Evolutionary conservation across 2,888 invertebrate genomes (phyloP).

Genomic region (Anodontia alba): DNA sequence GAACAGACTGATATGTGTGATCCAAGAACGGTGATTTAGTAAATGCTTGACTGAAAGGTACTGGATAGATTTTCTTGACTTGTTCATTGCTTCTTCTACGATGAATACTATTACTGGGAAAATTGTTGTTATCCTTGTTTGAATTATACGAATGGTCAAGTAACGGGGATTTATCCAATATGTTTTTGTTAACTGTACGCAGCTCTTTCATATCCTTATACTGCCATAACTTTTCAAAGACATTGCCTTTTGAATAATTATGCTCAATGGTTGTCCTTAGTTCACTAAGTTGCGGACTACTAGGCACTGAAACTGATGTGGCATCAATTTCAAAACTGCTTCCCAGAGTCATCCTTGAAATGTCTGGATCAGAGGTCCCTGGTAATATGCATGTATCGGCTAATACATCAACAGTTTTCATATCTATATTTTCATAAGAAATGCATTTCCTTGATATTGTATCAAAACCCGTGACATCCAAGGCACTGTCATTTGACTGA

Average conservation of each 20-base stretch:
- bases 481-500: slow-evolving; percentile 59
- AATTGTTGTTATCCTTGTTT: neutral
- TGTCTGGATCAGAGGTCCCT: slow-evolving; percentile 57
- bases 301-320: slow-evolving; percentile 19
- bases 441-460: slow-evolving; percentile 54
- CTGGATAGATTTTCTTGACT: slow-evolving; percentile 9
- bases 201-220: neutral
- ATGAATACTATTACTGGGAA: slow-evolving; percentile 19
- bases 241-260: slow-evolving; percentile 16
- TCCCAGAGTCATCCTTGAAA: slow-evolving; percentile 52
- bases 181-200: neutral
- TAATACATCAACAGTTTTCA: slow-evolving; percentile 55
- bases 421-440: slow-evolving; percentile 52
- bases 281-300: slow-evolving; percentile 27
- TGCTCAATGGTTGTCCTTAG: slow-evolving; percentile 4
- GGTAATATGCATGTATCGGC: slow-evolving; percentile 48
- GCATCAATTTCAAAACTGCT: neutral
- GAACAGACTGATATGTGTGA: slow-evolving; percentile 53
- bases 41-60: slow-evolving; percentile 38
- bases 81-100: slow-evolving; percentile 41
- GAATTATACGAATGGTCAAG: slow-evolving; percentile 45
- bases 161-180: slow-evolving; percentile 24
- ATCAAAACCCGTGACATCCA: slow-evolving; percentile 59
- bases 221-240: neutral
- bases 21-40: slow-evolving; percentile 58